These are phyloP conservation scores for Dicranocentrus wangi DNA, from an alignment of 2,888 invertebrate species.

Conservation along the genomic window DNA sequence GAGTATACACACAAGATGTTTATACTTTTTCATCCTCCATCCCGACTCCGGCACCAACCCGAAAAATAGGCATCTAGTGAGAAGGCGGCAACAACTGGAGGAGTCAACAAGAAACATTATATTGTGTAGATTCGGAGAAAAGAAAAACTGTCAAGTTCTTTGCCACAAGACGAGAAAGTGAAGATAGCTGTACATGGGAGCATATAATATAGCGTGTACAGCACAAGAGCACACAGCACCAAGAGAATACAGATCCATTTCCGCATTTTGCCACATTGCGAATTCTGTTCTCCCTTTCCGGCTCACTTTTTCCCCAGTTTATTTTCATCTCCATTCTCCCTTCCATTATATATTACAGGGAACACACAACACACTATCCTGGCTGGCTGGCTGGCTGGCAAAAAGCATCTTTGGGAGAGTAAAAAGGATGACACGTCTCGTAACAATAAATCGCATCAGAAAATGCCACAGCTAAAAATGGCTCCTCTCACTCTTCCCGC, in stretches of 20 bases:
- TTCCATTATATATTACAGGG: conserved; percentile 2
- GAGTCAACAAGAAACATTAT: too few species aligned
- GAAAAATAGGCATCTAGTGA: too few species aligned
- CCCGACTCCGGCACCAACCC: too few species aligned
- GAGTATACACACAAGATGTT: too few species aligned
- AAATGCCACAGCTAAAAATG: conserved; percentile 43
- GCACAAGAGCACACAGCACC: not conserved
- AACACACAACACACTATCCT: not conserved
- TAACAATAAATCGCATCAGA: conserved; percentile 48
- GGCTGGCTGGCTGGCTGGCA: not conserved
- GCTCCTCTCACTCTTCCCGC: conserved; percentile 17
- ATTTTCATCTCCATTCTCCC: conserved; percentile 14
- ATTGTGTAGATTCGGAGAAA: too few species aligned
- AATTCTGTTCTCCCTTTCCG: conserved; percentile 8
- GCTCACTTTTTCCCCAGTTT: conserved; percentile 20
- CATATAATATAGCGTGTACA: not conserved
- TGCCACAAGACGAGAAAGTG: conserved; percentile 13
- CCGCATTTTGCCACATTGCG: conserved; percentile 32
- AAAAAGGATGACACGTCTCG: conserved; percentile 50
- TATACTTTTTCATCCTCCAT: too few species aligned
- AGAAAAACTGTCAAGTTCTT: conserved; percentile 15
- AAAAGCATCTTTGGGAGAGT: not conserved
- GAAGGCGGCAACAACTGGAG: too few species aligned
- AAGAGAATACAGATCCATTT: conserved; percentile 20
- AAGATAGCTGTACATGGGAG: not conserved